Percentiles rank a stretch among this genome's conserved stretches.
These are phyloP conservation scores for Venustoraphidia nigricollis DNA, from an alignment of 2,888 invertebrate species.

Conservation along the genomic window DNA sequence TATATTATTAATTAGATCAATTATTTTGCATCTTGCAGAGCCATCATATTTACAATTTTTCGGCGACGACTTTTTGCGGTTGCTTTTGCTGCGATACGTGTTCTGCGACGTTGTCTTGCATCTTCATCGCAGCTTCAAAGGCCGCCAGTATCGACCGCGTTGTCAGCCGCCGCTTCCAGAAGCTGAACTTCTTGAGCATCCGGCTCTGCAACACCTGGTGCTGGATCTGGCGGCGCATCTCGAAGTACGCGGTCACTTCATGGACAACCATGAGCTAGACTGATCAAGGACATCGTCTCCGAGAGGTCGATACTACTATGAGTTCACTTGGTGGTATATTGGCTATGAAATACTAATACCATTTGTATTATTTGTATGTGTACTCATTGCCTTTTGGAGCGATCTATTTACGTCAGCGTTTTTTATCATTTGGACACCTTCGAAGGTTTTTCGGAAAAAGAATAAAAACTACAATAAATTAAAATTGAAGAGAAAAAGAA, in stretches of 20 bases:
- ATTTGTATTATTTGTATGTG: constrained; percentile 6
- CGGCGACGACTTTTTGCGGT: constrained; percentile 86
- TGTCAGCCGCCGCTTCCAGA: constrained; percentile 78
- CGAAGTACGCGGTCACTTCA: constrained; percentile 62
- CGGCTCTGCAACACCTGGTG: constrained; percentile 60
- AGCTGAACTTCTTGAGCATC: constrained; percentile 72
- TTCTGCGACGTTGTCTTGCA: constrained; percentile 87
- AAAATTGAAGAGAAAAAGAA: too few relatives aligned
- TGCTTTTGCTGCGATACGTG: constrained; percentile 75
- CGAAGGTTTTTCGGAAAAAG: constrained; percentile 7
- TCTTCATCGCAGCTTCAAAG: constrained; percentile 72
- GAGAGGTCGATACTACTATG: constrained; percentile 7
- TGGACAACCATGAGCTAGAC: constrained; percentile 44
- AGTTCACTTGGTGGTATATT: constrained; percentile 7
- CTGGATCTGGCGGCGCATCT: constrained; percentile 70
- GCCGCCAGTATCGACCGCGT: constrained; percentile 72
- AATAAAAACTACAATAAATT: neutral
- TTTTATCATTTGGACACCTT: constrained; percentile 7
- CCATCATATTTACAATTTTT: constrained; percentile 69
- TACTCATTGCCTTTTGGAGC: constrained; percentile 8
- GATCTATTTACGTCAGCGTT: constrained; percentile 7
- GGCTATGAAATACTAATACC: constrained; percentile 7
- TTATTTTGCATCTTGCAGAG: constrained; percentile 31
- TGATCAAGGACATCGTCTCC: constrained; percentile 38
- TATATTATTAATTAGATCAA: neutral